Evolutionary conservation across 2,797 vertebrate genomes (phyloP).

Genomic region (Pipistrellus nathusii): DNA sequence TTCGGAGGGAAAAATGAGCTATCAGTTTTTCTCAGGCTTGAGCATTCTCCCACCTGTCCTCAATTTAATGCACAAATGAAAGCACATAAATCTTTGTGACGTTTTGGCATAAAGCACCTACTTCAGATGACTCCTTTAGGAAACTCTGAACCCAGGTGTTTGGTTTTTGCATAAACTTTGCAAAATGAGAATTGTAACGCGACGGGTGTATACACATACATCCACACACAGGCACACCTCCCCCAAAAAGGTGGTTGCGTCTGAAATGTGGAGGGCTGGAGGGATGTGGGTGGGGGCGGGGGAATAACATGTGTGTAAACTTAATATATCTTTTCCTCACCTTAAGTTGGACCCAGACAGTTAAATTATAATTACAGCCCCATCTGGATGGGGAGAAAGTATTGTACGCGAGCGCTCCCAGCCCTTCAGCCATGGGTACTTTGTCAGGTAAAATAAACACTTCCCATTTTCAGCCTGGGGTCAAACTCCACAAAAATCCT

Average conservation of each 20-base stretch:
- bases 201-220: conserved; percentile 74
- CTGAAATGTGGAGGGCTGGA: conserved; percentile 77
- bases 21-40: conserved; percentile 87
- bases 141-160: conserved; percentile 90
- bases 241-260: conserved; percentile 66
- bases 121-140: conserved; percentile 90
- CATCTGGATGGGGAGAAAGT: conserved; percentile 81
- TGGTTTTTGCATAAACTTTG: conserved; percentile 87
- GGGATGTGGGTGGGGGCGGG: conserved; percentile 65
- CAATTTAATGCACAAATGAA: conserved; percentile 90
- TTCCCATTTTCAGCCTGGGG: conserved; percentile 75
- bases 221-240: not conserved
- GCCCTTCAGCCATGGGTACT: conserved; percentile 70
- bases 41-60: conserved; percentile 91
- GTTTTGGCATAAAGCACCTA: conserved; percentile 89
- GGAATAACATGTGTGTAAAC: conserved; percentile 79
- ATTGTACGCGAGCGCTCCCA: conserved; percentile 59
- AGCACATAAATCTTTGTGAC: conserved; percentile 91
- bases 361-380: conserved; percentile 85
- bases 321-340: conserved; percentile 84
- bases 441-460: conserved; percentile 81
- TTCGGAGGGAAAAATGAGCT: conserved; percentile 85
- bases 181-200: conserved; percentile 87
- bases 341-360: conserved; percentile 81
- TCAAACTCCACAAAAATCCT: conserved; percentile 79